Base-by-base conservation (phyloP, 2,888 invertebrate genomes). In the Latrodectus elegans region DNA sequence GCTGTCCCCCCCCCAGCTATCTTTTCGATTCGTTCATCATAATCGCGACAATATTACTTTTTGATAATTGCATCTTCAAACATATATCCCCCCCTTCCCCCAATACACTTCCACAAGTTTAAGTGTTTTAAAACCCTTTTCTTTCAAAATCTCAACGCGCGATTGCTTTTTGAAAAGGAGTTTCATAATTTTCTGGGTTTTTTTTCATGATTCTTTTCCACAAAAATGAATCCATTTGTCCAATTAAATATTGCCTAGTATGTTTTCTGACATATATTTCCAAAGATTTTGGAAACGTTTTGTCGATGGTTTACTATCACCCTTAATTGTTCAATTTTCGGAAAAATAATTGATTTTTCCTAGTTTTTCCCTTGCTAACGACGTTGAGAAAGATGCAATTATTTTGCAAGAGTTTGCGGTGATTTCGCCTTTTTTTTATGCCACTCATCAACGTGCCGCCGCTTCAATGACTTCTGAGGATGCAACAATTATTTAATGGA, bases 1-100 rank as follows among this genome's bases (percentile, higher is more conserved):
- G 10, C 26, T 53, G 52, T 52, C 52, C 22, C 22, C 22, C 22
- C 53, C 73, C 60, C 60, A 60, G 65, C 73, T 81, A 74, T 74
- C 74, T 53, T 73, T 81, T 74, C 81, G 81, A 81, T 81, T 81
- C 73, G 81, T 74, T 81, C 67, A 81, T 81, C 74, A 22, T 53
- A 49, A 38, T 12, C 55, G 64, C 49, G n/a, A 53, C n/a, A 49
- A 12, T 52, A 68, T 67, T 65, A 52, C 64, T 12, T 26, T 38
- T 51, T 49, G 22, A 81, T 81, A 74, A 74, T 74, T 81, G 67
- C 73, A 12, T 60, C 60, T 26, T n/a, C 51, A 12, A 49, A 72
- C 51, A 26, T 26, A 17, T 15, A 9, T 26, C n/a, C 26, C 70
- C 60, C 38, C 14, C 67, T 49, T n/a, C 22, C 22, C 22, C 81